Evolutionary conservation across 2,888 invertebrate genomes (phyloP), one percentile per base, ranked within the genome.

Genomic region (Leucophenga maculata): DNA sequence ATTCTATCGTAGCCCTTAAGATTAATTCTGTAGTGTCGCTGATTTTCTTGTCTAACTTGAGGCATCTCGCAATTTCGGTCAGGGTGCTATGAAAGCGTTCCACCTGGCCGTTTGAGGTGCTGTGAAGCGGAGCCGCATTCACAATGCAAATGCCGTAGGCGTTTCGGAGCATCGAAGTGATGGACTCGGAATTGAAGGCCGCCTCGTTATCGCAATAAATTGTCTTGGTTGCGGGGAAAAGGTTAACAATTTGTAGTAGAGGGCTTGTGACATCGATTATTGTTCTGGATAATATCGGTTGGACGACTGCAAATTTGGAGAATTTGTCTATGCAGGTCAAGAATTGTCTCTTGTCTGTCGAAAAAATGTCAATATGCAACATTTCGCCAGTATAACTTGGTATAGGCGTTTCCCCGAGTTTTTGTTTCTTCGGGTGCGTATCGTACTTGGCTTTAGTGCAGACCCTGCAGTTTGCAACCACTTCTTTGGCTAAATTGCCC

Each of bases 61-160:
- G 16, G n/a, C 70, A 74, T 13, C 72, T 70, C n/a, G 74, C 67
- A 50, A 73, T 74, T 65, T 72, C 72, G 16, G 68, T 18, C 2
- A 60, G n/a, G 0, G 66, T 70, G 22, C 70, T 70, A 18, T 70
- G 66, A n/a, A 68, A 57, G 0, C 69, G 68, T n/a, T n/a, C 44
- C 69, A 69, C 67, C 20, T 70, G 65, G 0, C 68, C 68, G 11
- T 70, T 72, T n/a, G 60, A 60, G 3, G 18, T 8, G 14, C 59
- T 71, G 16, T 73, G 72, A 0, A 75, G 16, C 3, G 71, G 71
- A 6, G 71, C 65, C 0, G 71, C 69, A 13, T 71, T 68, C 1
- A 55, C 52, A n/a, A n/a, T n/a, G n/a, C n/a, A n/a, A n/a, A n/a
- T n/a, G n/a, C n/a, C n/a, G n/a, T n/a, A n/a, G n/a, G n/a, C n/a